These are phyloP conservation scores for Hirtodrosophila cameraria DNA, from an alignment of 2,888 invertebrate species.

Conservation along the genomic window DNA sequence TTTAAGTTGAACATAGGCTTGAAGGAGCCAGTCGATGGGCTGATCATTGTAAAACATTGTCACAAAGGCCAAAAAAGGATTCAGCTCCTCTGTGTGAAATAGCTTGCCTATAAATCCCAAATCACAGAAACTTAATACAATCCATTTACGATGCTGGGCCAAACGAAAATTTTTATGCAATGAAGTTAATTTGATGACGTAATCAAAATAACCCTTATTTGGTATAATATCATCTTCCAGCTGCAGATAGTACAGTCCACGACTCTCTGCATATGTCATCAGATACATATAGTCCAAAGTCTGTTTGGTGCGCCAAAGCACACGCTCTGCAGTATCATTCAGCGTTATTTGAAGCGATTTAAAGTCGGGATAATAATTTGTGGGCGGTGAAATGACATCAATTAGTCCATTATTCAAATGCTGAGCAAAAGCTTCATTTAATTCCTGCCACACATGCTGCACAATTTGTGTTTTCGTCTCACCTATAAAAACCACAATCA, in stretches of 20 bases:
- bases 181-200: slow-evolving; percentile 18
- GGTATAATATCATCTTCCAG: slow-evolving; percentile 51
- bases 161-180: slow-evolving; percentile 45
- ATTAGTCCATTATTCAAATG: slow-evolving; percentile 47
- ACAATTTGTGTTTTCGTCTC: slow-evolving; percentile 21
- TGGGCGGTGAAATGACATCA: slow-evolving; percentile 55
- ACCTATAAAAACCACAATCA: slow-evolving; percentile 56
- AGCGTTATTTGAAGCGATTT: slow-evolving; percentile 19
- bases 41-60: slow-evolving; percentile 52
- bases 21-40: slow-evolving; percentile 61
- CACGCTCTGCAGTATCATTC: slow-evolving; percentile 19
- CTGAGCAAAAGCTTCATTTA: slow-evolving; percentile 4
- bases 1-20: slow-evolving; percentile 37
- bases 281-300: slow-evolving; percentile 58
- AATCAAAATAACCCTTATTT: slow-evolving; percentile 34
- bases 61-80: slow-evolving; percentile 33
- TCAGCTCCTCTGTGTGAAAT: slow-evolving; percentile 28
- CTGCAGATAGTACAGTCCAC: slow-evolving; percentile 56
- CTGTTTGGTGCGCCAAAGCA: slow-evolving; percentile 54
- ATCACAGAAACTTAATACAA: slow-evolving; percentile 51
- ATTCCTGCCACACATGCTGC: slow-evolving; percentile 6
- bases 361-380: slow-evolving; percentile 49
- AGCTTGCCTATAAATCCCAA: slow-evolving; percentile 62
- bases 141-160: slow-evolving; percentile 23
- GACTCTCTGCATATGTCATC: slow-evolving; percentile 51